Evolutionary conservation across 2,888 invertebrate species (phyloP).

Genomic region (Mactromeris polynyma): DNA sequence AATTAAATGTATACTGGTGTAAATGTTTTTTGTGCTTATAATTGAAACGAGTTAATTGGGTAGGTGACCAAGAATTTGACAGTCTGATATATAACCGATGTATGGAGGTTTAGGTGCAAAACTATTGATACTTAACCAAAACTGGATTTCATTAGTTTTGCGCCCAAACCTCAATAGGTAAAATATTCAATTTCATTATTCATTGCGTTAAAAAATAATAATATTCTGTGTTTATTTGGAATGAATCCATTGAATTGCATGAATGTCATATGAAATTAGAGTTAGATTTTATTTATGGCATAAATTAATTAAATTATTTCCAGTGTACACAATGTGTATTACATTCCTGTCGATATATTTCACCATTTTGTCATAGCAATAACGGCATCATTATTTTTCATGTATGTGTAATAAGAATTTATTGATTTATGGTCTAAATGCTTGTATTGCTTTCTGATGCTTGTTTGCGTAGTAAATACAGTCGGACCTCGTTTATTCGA

Average conservation of each 20-base stretch:
- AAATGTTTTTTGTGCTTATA: neutral
- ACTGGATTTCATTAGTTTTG: too few species aligned
- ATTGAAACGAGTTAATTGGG: neutral
- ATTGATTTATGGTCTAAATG: neutral
- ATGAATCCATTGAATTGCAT: neutral
- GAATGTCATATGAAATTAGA: neutral
- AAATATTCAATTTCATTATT: too few species aligned
- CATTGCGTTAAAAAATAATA: too few species aligned
- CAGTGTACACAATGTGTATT: neutral
- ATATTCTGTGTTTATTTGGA: conserved; percentile 4
- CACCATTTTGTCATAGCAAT: neutral
- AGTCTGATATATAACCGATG: neutral
- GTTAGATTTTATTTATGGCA: conserved; percentile 3
- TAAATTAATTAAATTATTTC: neutral
- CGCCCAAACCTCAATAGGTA: too few species aligned
- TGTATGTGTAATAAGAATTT: neutral
- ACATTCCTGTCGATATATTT: neutral
- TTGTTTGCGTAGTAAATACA: neutral
- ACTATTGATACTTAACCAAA: too few species aligned
- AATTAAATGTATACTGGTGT: neutral
- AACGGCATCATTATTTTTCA: neutral
- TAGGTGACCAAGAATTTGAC: neutral
- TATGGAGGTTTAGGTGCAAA: too few species aligned
- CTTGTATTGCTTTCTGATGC: neutral
- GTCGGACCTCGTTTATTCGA: too few species aligned